Percentiles rank a stretch among this genome's conserved stretches.
phyloP scores from a whole-genome alignment of 2,797 vertebrate genomes.

The Ceyx erithaca region DNA sequence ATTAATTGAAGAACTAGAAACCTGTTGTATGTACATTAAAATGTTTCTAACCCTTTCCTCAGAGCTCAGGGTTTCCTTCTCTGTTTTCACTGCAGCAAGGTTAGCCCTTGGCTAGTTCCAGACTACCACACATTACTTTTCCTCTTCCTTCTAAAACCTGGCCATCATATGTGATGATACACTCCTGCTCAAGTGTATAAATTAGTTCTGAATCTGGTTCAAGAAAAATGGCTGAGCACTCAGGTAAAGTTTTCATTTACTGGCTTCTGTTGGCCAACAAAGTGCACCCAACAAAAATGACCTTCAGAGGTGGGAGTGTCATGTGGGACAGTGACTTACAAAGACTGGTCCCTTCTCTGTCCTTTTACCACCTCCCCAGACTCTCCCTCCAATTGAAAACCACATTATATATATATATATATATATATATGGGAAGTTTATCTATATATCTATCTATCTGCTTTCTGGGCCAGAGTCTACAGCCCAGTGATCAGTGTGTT shows the following conservation, averaged over 20 bases:
- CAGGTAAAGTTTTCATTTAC: background rate
- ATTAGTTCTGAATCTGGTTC: background rate
- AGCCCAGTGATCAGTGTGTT: background rate
- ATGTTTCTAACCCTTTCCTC: background rate
- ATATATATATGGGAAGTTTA: background rate
- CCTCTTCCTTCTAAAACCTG: background rate
- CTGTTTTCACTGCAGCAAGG: background rate
- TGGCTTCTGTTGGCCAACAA: background rate
- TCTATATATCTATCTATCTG: background rate
- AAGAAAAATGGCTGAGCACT: background rate
- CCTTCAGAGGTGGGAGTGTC: background rate
- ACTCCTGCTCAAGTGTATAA: background rate
- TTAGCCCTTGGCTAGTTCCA: background rate
- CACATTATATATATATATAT: background rate
- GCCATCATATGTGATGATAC: background rate
- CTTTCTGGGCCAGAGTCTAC: background rate
- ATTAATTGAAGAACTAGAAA: background rate
- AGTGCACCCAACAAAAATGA: background rate
- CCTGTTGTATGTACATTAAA: background rate
- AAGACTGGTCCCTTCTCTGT: background rate
- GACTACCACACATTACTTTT: background rate
- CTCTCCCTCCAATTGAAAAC: background rate
- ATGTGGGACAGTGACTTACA: background rate
- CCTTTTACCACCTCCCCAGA: background rate
- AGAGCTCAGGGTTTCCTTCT: background rate